Evolutionary conservation across 1,140 invertebrate species (phyloP).

Genomic region (Penaeus indicus): DNA sequence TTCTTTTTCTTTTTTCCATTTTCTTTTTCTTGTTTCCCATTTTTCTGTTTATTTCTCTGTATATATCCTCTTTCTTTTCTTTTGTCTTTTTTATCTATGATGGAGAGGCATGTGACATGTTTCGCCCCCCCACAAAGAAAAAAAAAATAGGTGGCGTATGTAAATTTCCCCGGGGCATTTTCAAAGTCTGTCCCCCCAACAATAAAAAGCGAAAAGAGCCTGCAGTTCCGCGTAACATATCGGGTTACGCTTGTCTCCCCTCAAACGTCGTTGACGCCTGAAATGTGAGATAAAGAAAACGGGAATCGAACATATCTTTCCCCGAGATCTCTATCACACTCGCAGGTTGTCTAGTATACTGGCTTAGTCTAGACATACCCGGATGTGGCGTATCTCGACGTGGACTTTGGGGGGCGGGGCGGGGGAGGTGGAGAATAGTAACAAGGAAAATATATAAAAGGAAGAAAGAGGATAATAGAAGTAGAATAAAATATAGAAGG

Average conservation of each 20-base stretch:
- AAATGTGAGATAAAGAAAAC: slow-evolving; percentile 26
- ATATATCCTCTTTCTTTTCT: background rate
- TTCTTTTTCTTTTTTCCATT: background rate
- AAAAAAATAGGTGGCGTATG: background rate
- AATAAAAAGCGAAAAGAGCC: too few species aligned
- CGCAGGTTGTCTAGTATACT: background rate
- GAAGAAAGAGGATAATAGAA: too few species aligned
- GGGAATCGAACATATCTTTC: slow-evolving; percentile 12
- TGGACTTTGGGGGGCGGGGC: too few species aligned
- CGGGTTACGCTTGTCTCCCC: slow-evolving; percentile 16
- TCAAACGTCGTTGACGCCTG: slow-evolving; percentile 1
- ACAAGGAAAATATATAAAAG: too few species aligned
- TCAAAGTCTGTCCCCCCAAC: too few species aligned
- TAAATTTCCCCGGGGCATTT: background rate
- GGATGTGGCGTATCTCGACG: background rate
- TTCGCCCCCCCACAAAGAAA: too few species aligned
- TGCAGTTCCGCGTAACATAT: background rate
- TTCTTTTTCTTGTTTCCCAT: background rate
- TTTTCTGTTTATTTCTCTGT: background rate
- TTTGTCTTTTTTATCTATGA: background rate
- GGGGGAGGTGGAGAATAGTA: too few species aligned
- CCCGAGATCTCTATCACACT: background rate
- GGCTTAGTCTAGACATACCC: background rate
- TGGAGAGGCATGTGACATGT: background rate
- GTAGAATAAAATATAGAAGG: too few species aligned